These are phyloP conservation scores for Stegodyphus dumicola DNA, from an alignment of 1,140 invertebrate species.

Conservation along the genomic window DNA sequence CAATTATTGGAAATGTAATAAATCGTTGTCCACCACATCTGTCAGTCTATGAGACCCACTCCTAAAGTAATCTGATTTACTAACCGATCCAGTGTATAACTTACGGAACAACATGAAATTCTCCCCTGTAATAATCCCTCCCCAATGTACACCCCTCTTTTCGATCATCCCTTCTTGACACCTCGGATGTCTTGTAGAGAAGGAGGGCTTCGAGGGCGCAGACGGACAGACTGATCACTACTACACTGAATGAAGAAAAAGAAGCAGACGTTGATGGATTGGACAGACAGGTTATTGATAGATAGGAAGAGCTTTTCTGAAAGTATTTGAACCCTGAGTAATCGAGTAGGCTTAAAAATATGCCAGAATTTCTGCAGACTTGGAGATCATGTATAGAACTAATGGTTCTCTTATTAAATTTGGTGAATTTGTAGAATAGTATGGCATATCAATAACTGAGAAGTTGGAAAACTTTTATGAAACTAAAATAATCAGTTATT, in stretches of 20 bases:
- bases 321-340: conserved; percentile 9
- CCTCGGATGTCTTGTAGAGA: neutral
- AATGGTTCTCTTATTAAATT: too few relatives aligned
- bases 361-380: neutral
- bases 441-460: too few relatives aligned
- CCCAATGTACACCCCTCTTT: neutral
- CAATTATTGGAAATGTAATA: too few relatives aligned
- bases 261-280: conserved; percentile 13
- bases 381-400: too few relatives aligned
- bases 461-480: too few relatives aligned
- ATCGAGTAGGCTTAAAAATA: neutral
- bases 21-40: too few relatives aligned
- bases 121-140: neutral
- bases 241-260: neutral
- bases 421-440: too few relatives aligned
- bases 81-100: neutral
- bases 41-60: too few relatives aligned
- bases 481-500: too few relatives aligned
- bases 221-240: neutral
- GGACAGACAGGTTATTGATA: conserved; percentile 13
- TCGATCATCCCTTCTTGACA: conserved; percentile 3
- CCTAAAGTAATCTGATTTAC: neutral
- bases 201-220: neutral
- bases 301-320: neutral
- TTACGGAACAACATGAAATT: neutral